Evolutionary conservation across 2,888 invertebrate genomes (phyloP), one percentile per base, ranked within the genome.

Genomic region (Drosophila neonasuta): DNA sequence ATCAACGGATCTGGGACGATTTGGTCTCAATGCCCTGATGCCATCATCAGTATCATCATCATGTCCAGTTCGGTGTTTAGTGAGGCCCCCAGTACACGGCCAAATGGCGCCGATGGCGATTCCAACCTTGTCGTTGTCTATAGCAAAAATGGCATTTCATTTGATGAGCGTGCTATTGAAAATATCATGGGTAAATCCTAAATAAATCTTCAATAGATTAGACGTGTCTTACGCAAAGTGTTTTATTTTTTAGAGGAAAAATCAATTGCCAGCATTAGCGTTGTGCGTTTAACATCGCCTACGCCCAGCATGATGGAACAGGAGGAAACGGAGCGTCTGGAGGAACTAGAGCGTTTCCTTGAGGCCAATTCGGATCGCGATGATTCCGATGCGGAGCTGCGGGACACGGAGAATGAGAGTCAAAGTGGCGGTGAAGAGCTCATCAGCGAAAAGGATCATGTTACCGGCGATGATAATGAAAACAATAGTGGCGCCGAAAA

Each of bases 141-240:
- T 89, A 95, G 95, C 90, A 95, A 96, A 91, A 96, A 96, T 93
- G 96, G 96, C 81, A 94, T 97, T 72, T 95, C 95, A 66, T 95
- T 95, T 68, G 96, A 97, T 91, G 95, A 95, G 88, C 94, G 95
- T 84, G 94, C 95, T 78, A 93, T 97, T 69, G 95, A 96, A 84
- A 94, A 94, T 81, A 92, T 96, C 75, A 93, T 97, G 91, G 95
- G 96, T 96, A 92, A 93, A 93, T 1, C 9, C 9, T n/a, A 4
- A 32, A 9, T 51, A 9, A 17, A 45, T n/a, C 41, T 10, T 4
- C 9, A 13, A 13, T 5, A 36, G 6, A 8, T 1, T 7, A 0
- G 1, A 8, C 2, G n/a, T 17, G 32, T 24, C 2, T 17, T 17
- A 2, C 29, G n/a, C 15, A 45, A 15, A 11, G 30, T n/a, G 2